Evolutionary conservation across 2,888 invertebrate genomes (phyloP).

Genomic region (Melanostoma scalare): DNA sequence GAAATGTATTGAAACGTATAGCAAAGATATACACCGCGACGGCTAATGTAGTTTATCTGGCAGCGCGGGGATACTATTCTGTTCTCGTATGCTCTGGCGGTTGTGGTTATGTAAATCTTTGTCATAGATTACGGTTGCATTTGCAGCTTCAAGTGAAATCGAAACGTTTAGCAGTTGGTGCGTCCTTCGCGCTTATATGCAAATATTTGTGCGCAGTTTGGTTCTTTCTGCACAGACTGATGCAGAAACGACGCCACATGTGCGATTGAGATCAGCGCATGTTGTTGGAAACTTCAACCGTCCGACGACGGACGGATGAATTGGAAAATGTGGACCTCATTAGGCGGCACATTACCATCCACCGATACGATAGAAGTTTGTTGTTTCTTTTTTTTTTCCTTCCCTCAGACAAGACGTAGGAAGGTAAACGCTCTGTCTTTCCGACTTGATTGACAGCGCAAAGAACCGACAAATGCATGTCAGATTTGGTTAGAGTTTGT

Average conservation of each 20-base stretch:
- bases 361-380: slow-evolving; percentile 40
- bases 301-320: slow-evolving; percentile 61
- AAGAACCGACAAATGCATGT: slow-evolving; percentile 66
- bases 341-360: slow-evolving; percentile 67
- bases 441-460: slow-evolving; percentile 59
- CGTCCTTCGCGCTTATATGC: slow-evolving; percentile 67
- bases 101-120: slow-evolving; percentile 45
- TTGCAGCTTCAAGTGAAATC: slow-evolving; percentile 56
- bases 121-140: slow-evolving; percentile 28
- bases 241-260: slow-evolving; percentile 59
- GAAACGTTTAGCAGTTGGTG: slow-evolving; percentile 51
- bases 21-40: slow-evolving; percentile 7
- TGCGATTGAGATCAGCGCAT: slow-evolving; percentile 56
- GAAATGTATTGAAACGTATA: slow-evolving; percentile 35
- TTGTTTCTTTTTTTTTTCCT: slow-evolving; percentile 8
- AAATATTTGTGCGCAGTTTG: slow-evolving; percentile 60
- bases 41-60: slow-evolving; percentile 25
- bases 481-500: slow-evolving; percentile 44
- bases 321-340: slow-evolving; percentile 71
- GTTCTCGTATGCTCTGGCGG: slow-evolving; percentile 13
- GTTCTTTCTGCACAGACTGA: slow-evolving; percentile 11
- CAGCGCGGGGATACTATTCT: slow-evolving; percentile 38
- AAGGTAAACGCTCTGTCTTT: slow-evolving; percentile 46
- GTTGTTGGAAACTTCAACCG: slow-evolving; percentile 52
- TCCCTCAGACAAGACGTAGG: slow-evolving; percentile 32